Evolutionary conservation across 2,888 invertebrate species (phyloP), one percentile per base, ranked within the genome.

Genomic region (Sacculina carcini): DNA sequence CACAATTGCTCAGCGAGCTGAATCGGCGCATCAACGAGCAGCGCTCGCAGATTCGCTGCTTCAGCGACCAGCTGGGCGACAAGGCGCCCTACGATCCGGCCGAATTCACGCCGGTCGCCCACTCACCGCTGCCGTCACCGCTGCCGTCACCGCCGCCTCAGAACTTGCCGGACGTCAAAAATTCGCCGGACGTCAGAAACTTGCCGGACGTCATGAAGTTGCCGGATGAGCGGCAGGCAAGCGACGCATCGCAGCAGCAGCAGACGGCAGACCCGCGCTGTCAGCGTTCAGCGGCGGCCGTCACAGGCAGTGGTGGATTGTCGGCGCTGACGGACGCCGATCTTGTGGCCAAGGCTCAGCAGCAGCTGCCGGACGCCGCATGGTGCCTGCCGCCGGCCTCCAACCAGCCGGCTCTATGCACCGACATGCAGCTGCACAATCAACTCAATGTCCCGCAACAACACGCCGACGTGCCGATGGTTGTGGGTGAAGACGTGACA

Each of bases 71-170:
- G 4, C 16, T 28, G 28, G 44, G 29, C 28, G 44, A 44, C n/a
- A 28, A 44, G 16, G 44, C 44, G 26, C 44, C 44, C 3, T 44
- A 44, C n/a, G 44, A 44, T 28, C 44, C 44, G 26, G 44, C 44
- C 28, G 44, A 44, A 10, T 1, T 6, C 16, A 28, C 28, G 28
- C 26, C 26, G 1, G 28, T 16, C 9, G 9, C 16, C 16, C 28
- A 44, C 28, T 16, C 16, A 28, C 26, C 44, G 7, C 39, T 5
- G 4, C 26, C 16, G 19, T 7, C 38, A 9, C 32, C 32, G 32
- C 3, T n/a, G 32, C 12, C 16, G 36, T 5, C 12, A 14, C 39
- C 19, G 39, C 32, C 14, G 32, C 32, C 16, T 9, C 21, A 21
- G 38, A 14, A 21, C 19, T 14, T 3, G 38, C 16, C 3, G 10